Base-by-base conservation (phyloP, 2,113 vertebrate genomes). In the Murina feae region DNA sequence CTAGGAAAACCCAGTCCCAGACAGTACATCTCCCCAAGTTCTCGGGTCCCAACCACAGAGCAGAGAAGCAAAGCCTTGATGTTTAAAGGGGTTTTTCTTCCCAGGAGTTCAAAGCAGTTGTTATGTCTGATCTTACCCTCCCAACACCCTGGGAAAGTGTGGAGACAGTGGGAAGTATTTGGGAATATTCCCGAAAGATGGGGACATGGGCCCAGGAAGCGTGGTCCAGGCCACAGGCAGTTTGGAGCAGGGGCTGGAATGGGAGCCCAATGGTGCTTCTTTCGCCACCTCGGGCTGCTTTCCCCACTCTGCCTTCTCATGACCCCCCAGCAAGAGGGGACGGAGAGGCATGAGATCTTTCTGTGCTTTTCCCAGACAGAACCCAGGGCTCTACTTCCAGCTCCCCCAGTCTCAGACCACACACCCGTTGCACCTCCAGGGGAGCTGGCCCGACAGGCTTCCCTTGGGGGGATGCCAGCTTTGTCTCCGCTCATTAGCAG, bases 371-470 rank as follows among this genome's bases (percentile, higher is more conserved):
- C 93, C 90, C 95, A 97, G 94, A 97, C 87, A 17, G 91, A 95
- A 42, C 79, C 65, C 94, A 80, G 89, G 81, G 58, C 95, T 95
- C 91, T 17, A 20, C 23, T 93, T 92, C 92, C 89, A 81, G 89
- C 93, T 90, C 82, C 90, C 90, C 78, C 65, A 37, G 92, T 47
- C 93, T 94, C 82, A 94, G 97, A 97, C 97, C 97, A 97, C 97
- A 97, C 97, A 97, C 95, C 92, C 93, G 60, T 23, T 21, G 55
- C 1, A 51, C 97, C 97, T 95, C 72, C 88, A 74, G 95, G 97
- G 96, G 74, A 97, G 93, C 97, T 97, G 97, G 97, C 95, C 96
- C 92, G 79, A 95, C 97, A 86, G 88, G 88, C 96, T 97, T 96
- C 96, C 97, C 97, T 96, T 97, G 97, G 97, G 96, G 96, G 44